Base-by-base conservation (phyloP, 2,113 vertebrate species). In the Bubo scandiacus region DNA sequence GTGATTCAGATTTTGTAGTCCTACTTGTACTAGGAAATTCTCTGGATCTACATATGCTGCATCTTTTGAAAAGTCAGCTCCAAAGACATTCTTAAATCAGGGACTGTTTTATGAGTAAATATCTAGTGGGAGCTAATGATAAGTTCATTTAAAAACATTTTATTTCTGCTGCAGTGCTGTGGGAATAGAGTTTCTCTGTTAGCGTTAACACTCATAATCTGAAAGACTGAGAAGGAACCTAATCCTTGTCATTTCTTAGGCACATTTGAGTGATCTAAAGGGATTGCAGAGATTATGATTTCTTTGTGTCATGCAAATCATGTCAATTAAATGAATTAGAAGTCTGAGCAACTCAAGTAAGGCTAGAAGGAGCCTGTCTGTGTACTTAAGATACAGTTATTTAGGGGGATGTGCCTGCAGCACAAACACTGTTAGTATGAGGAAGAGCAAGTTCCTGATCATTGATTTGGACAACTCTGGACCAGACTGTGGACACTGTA, bases 201-300 rank as follows among this genome's bases (percentile, higher is more conserved):
- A 74, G 13, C 11, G 40, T 55, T 82, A 90, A 59, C n/a, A 36
- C 8, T 51, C 26, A 66, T 61, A 78, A 85, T 74, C 32, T 78
- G 47, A 22, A 93, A 83, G 79, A 77, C 38, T 74, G 58, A 92
- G 85, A 86, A 80, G 27, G 58, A 92, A 16, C 81, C 52, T 88
- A 92, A 95, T 96, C 75, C 75, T 74, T 71, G 26, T 52, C 57
- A 88, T 63, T 94, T 97, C 17, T 90, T 59, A 84, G 62, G 75
- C 51, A 94, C n/a, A 81, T 83, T 52, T 95, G 55, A 85, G 21
- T 94, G 75, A 93, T 96, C 63, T 86, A 95, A 96, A 90, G 36
- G 82, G 72, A 94, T 92, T 93, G 51, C 16, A 86, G 86, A 81
- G 80, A 88, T 94, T 88, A 81, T 8, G 2, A 4, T 82, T 86